A percentile compares a stretch with the other conserved stretches of the same genome.
Evolutionary conservation across 2,797 vertebrate genomes (phyloP).

Genomic region (Poecilia velifera): DNA sequence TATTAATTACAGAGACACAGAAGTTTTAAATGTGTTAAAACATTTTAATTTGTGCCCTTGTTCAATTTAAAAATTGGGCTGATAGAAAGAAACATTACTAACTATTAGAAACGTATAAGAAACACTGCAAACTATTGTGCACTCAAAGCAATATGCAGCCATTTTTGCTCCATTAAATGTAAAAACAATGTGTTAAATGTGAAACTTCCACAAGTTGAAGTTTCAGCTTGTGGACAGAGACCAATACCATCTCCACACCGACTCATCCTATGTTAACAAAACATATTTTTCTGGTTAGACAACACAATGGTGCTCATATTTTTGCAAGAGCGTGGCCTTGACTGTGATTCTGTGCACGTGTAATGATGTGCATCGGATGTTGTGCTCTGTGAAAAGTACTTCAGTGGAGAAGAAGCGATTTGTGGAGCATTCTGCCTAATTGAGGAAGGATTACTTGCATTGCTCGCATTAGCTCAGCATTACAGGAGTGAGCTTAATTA

Average conservation of each 20-base stretch:
- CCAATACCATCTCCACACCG: slow-evolving; percentile 14
- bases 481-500: slow-evolving; percentile 69
- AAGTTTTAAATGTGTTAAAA: background rate
- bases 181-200: background rate
- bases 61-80: background rate
- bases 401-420: slow-evolving; percentile 54
- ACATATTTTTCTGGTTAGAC: slow-evolving; percentile 57
- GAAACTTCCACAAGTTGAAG: too few relatives aligned
- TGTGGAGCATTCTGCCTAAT: slow-evolving; percentile 64
- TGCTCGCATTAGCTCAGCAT: slow-evolving; percentile 68
- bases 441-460: slow-evolving; percentile 70
- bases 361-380: slow-evolving; percentile 54
- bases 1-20: background rate
- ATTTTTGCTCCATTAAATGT: background rate
- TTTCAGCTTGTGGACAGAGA: slow-evolving; percentile 13
- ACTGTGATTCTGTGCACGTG: slow-evolving; percentile 26
- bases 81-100: background rate
- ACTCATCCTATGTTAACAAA: slow-evolving; percentile 49
- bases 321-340: slow-evolving; percentile 12
- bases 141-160: background rate
- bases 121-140: background rate
- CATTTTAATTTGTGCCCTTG: background rate
- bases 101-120: background rate
- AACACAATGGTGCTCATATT: slow-evolving; percentile 49
- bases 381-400: slow-evolving; percentile 52